Evolutionary conservation across 2,888 invertebrate genomes (phyloP).

Genomic region (Caenorhabditis wallacei): DNA sequence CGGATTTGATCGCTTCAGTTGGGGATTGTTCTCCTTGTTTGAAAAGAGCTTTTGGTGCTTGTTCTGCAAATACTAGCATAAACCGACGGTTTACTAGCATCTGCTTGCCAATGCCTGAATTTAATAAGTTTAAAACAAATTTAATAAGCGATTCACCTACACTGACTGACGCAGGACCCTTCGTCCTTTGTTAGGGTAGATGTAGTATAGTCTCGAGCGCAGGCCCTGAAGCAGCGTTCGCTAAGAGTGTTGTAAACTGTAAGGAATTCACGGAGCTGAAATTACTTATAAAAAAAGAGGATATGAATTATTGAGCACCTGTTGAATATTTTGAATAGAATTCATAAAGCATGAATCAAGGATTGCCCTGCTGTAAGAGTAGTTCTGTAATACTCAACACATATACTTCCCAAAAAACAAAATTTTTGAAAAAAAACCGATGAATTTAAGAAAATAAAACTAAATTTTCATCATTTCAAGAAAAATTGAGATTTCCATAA

Average conservation of each 20-base stretch:
- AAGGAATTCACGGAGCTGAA: slow-evolving; percentile 80
- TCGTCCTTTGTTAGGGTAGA: slow-evolving; percentile 71
- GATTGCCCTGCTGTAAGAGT: slow-evolving; percentile 13
- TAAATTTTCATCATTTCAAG: neutral
- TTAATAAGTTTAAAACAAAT: neutral
- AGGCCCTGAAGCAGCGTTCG: slow-evolving; percentile 79
- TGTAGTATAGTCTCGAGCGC: slow-evolving; percentile 78
- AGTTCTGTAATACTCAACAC: slow-evolving; percentile 19
- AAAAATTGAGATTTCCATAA: neutral
- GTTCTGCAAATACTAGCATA: slow-evolving; percentile 80
- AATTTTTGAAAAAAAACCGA: neutral
- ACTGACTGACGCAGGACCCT: slow-evolving; percentile 72
- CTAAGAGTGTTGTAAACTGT: slow-evolving; percentile 82
- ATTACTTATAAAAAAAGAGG: neutral
- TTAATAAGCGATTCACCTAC: slow-evolving; percentile 61
- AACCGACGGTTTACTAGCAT: slow-evolving; percentile 81
- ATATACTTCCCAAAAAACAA: neutral
- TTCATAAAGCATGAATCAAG: slow-evolving; percentile 59
- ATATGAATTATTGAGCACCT: slow-evolving; percentile 14
- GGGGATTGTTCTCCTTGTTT: slow-evolving; percentile 72
- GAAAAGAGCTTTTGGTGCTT: slow-evolving; percentile 79
- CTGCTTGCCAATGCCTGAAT: slow-evolving; percentile 80
- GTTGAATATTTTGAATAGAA: slow-evolving; percentile 65
- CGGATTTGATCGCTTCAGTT: slow-evolving; percentile 64
- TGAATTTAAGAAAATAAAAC: neutral